Evolutionary conservation across 2,888 invertebrate species (phyloP), one percentile per base, ranked within the genome.

Genomic region (Nezara viridula): DNA sequence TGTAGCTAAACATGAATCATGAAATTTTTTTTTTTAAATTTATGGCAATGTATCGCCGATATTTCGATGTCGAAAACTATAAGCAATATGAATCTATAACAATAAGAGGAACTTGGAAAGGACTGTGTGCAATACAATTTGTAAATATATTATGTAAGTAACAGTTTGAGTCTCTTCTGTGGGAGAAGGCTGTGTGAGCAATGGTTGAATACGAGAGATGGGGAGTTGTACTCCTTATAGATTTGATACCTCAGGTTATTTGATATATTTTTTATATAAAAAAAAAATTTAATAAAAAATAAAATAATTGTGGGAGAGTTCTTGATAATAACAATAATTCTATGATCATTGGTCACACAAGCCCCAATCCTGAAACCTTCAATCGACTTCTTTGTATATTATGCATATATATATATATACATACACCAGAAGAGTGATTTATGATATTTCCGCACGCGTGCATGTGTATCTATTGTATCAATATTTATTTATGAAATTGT

Each of bases 271-370:
- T 88, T 88, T 40, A 40, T 40, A 49, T 40, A 60, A 60, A 49
- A 85, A 44, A n/a, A n/a, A 47, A 27, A 27, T 47, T 6, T 47
- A 85, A 85, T 85, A 44, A 85, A n/a, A 49, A 44, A 27, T 32
- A 49, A 86, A 16, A 50, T 37, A 49, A 52, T 86, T 21, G 4
- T 12, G 88, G 88, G 73, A 60, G 60, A 60, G 86, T 60, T 88
- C 73, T 27, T 86, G 49, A 60, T 40, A 27, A n/a, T 55, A 60
- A 32, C 21, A 24, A 66, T 88, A 88, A 44, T 81, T 81, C 44
- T 73, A 60, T 73, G 88, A 73, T 88, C 88, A 88, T 88, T 88
- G 88, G 88, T 88, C 88, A 88, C 88, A 88, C 88, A 88, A 88
- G 88, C 88, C 88, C 88, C 32, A 44, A 88, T 47, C 88, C 32